Evolutionary conservation across 2,888 invertebrate species (phyloP).

Genomic region (Lasioglossum vierecki): DNA sequence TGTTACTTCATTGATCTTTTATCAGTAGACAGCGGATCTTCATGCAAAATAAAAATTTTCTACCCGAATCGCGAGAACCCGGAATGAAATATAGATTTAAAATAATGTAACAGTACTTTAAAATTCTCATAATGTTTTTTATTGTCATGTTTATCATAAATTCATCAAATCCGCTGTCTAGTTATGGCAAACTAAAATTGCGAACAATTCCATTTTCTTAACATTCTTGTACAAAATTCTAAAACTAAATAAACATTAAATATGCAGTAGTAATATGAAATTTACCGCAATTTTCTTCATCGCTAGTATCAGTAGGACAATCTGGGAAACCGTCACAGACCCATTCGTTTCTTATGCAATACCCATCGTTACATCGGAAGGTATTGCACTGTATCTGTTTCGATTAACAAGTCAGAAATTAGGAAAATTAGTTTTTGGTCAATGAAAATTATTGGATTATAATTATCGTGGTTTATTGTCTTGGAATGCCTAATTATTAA

Average conservation of each 20-base stretch:
- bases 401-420: not conserved
- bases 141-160: too few species aligned
- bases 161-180: too few species aligned
- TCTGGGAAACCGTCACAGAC: conserved; percentile 88
- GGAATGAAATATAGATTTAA: too few species aligned
- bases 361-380: conserved; percentile 88
- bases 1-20: too few species aligned
- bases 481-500: not conserved
- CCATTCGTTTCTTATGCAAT: conserved; percentile 88
- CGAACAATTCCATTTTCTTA: not conserved
- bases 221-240: not conserved
- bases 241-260: not conserved
- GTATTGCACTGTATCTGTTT: conserved; percentile 85
- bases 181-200: not conserved
- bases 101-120: too few species aligned
- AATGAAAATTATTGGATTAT: not conserved
- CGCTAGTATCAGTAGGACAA: conserved; percentile 89
- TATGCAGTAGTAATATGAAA: conserved; percentile 56
- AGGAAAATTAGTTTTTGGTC: not conserved
- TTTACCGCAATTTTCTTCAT: conserved; percentile 89
- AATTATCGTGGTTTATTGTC: not conserved
- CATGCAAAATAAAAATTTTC: too few species aligned
- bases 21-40: too few species aligned
- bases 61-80: too few species aligned
- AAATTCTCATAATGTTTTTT: too few species aligned